Percentiles rank a stretch among this genome's conserved stretches.
These are phyloP conservation scores for Lagopus leucura DNA, from an alignment of 2,113 vertebrate genomes.

Conservation along the genomic window DNA sequence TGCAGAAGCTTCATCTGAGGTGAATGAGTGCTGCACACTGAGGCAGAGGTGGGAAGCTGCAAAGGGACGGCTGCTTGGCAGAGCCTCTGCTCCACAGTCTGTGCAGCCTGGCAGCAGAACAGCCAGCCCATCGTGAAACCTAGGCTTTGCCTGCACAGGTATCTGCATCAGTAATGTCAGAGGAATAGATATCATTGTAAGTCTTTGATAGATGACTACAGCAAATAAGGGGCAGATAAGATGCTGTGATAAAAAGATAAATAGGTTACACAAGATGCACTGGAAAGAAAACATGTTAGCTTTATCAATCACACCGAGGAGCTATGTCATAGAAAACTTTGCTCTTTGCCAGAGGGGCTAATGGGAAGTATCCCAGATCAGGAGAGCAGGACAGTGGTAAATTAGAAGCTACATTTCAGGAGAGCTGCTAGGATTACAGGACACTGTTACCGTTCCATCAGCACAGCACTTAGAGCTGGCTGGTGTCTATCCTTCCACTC, in stretches of 20 bases:
- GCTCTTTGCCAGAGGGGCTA: constrained; percentile 9
- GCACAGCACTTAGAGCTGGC: not conserved
- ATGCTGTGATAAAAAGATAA: constrained; percentile 60
- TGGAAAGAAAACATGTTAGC: constrained; percentile 38
- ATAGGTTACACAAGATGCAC: constrained; percentile 19
- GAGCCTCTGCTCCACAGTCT: not conserved
- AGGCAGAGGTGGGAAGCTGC: not conserved
- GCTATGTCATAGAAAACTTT: not conserved
- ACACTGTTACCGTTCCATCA: not conserved
- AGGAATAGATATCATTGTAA: constrained; percentile 9
- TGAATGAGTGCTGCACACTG: not conserved
- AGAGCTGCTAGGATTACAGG: not conserved
- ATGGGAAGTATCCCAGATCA: not conserved
- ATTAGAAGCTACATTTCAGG: not conserved
- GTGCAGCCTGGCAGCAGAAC: rapidly evolving
- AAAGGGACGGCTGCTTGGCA: rapidly evolving
- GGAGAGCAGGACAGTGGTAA: not conserved
- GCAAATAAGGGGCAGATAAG: constrained; percentile 53
- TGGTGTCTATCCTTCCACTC: not conserved
- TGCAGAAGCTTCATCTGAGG: rapidly evolving
- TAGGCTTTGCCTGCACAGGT: not conserved
- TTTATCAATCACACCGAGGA: constrained; percentile 65
- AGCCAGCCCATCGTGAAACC: not conserved
- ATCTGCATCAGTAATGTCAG: rapidly evolving
- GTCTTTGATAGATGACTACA: constrained; percentile 46